A percentile compares a stretch with the other conserved stretches of the same genome.
These are phyloP conservation scores for Isaurus tuberculatus DNA, from an alignment of 92 coral and sea anemone species.

Conservation along the genomic window DNA sequence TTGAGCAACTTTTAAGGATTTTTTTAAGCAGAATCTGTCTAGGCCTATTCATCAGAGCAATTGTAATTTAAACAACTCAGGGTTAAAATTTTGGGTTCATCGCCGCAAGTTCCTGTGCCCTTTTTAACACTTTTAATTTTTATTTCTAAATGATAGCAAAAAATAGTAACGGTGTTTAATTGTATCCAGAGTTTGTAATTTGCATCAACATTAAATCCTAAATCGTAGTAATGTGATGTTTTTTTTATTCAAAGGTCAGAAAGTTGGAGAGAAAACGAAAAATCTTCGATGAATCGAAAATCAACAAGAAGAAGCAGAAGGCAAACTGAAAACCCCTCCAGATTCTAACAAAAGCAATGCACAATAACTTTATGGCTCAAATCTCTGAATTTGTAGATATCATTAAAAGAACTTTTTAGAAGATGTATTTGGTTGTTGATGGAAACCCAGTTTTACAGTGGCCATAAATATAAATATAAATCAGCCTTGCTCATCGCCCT, in stretches of 20 bases:
- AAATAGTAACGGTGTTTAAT: neutral
- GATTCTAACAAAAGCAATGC: neutral
- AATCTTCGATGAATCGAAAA: constrained; percentile 83
- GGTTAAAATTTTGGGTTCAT: too few species aligned
- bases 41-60: too few species aligned
- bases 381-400: neutral
- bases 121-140: too few species aligned
- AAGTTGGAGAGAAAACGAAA: constrained; percentile 90
- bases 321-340: neutral
- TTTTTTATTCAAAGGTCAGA: constrained; percentile 68
- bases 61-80: too few species aligned
- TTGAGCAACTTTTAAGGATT: too few species aligned
- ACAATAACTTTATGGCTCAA: neutral
- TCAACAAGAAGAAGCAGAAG: constrained; percentile 75
- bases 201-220: neutral
- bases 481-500: too few species aligned
- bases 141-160: too few species aligned
- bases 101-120: too few species aligned
- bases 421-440: too few species aligned
- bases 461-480: too few species aligned
- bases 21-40: too few species aligned
- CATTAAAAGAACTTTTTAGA: neutral
- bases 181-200: neutral
- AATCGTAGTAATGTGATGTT: neutral
- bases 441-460: too few species aligned